Conservation (phyloP, 2,113 vertebrate species). For the Epinephelus moara region DNA sequence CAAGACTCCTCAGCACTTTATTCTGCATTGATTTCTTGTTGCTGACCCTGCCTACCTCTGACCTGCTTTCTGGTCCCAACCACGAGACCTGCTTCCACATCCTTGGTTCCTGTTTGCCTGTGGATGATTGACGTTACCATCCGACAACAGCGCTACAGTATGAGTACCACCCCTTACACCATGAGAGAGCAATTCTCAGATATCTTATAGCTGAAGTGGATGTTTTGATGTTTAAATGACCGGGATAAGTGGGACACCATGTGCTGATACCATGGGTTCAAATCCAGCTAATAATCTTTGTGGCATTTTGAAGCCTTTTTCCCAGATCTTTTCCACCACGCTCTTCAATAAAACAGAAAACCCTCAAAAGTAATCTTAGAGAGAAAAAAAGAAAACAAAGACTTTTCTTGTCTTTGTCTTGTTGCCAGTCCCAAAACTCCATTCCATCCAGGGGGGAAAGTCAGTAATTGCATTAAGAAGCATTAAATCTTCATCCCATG, state of each 20-base stretch:
- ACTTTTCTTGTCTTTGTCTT: not conserved
- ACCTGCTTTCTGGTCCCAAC: too few species aligned
- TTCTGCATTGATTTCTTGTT: too few species aligned
- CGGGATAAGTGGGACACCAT: slow-evolving; percentile 19
- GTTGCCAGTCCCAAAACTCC: not conserved
- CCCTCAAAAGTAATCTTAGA: not conserved
- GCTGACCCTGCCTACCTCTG: too few species aligned
- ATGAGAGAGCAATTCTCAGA: slow-evolving; percentile 10
- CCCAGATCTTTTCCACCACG: not conserved
- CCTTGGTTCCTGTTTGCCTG: too few species aligned
- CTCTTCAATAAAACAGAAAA: not conserved
- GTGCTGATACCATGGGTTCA: slow-evolving; percentile 6
- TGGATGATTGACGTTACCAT: too few species aligned
- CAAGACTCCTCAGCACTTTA: too few species aligned
- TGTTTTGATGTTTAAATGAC: slow-evolving; percentile 21
- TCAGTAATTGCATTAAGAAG: not conserved
- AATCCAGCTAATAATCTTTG: slow-evolving; percentile 14
- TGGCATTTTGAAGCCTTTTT: not conserved
- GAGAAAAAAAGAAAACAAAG: not conserved
- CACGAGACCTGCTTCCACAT: too few species aligned
- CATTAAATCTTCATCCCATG: not conserved
- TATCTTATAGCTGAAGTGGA: slow-evolving; percentile 14
- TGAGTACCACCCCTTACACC: not conserved
- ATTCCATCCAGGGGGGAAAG: not conserved
- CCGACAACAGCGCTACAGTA: too few species aligned